A percentile compares a stretch with the other conserved stretches of the same genome.
Conservation (phyloP, 2,888 invertebrate genomes). For the Bursaphelenchus okinawaensis region DNA sequence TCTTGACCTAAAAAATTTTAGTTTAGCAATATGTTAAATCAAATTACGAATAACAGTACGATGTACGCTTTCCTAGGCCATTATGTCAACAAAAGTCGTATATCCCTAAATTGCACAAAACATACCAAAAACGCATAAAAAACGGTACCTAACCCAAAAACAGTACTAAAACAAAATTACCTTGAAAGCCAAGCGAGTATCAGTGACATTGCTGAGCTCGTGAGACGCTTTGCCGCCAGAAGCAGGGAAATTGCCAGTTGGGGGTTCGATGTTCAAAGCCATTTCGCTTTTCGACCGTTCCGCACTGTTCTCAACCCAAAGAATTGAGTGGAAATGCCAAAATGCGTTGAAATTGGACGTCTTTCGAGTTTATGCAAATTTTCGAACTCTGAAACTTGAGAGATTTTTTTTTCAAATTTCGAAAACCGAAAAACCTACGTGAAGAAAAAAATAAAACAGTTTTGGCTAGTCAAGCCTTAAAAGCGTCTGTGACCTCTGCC, state of each 20-base stretch:
- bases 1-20: conserved; percentile 19
- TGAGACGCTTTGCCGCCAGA: conserved; percentile 34
- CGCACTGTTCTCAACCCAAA: not conserved
- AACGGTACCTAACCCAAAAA: not conserved
- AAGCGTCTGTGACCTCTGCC: too few species aligned
- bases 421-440: too few species aligned
- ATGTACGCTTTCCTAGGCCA: too few species aligned
- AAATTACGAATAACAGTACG: too few species aligned
- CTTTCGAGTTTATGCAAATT: not conserved
- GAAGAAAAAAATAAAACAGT: too few species aligned
- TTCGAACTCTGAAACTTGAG: not conserved
- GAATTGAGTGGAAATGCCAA: not conserved
- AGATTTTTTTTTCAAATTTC: not conserved
- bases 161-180: conserved; percentile 3
- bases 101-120: not conserved
- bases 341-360: too few species aligned
- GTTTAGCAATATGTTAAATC: too few species aligned
- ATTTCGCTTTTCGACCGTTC: conserved; percentile 11
- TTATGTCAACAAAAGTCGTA: too few species aligned
- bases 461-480: too few species aligned
- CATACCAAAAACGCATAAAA: not conserved
- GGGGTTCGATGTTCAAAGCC: conserved; percentile 40
- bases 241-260: conserved; percentile 32
- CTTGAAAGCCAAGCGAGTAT: conserved; percentile 37
- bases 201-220: conserved; percentile 34